phyloP scores from a whole-genome alignment of 1,140 invertebrate species.

The Drosophila kepulauana region DNA sequence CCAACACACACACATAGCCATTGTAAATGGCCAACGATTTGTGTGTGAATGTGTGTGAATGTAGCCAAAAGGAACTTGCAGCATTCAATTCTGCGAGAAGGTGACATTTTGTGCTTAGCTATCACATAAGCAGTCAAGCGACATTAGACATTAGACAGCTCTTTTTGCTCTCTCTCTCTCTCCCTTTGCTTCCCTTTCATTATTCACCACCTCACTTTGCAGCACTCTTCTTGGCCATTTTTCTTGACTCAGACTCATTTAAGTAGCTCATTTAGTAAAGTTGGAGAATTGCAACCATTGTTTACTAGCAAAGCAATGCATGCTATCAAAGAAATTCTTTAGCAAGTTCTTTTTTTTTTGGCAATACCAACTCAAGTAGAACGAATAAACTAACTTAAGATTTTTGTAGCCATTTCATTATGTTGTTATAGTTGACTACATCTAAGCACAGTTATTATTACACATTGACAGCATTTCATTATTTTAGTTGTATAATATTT shows the following conservation, averaged over 20 bases:
- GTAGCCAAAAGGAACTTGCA: constrained; percentile 9
- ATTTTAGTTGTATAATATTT: too few relatives aligned
- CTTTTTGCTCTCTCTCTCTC: background rate
- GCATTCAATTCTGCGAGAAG: background rate
- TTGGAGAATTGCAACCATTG: too few relatives aligned
- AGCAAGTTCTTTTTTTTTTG: too few relatives aligned
- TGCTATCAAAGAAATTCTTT: too few relatives aligned
- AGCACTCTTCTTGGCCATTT: background rate
- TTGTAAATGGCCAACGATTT: constrained; percentile 55
- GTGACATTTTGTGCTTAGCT: constrained; percentile 14
- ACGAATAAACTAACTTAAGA: too few relatives aligned
- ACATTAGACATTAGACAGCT: constrained; percentile 27
- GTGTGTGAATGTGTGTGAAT: constrained; percentile 31
- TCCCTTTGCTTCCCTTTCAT: background rate
- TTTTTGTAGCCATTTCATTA: too few relatives aligned
- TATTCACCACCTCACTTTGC: background rate
- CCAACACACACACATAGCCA: constrained; percentile 5
- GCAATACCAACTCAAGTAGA: too few relatives aligned
- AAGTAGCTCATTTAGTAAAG: background rate
- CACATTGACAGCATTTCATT: too few relatives aligned
- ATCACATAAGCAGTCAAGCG: constrained; percentile 21
- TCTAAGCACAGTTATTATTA: too few relatives aligned
- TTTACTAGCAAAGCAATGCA: too few relatives aligned
- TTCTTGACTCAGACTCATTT: background rate
- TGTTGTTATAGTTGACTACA: too few relatives aligned